Evolutionary conservation across 2,888 invertebrate genomes (phyloP).

Genomic region (Mesopsocus fuscifrons): DNA sequence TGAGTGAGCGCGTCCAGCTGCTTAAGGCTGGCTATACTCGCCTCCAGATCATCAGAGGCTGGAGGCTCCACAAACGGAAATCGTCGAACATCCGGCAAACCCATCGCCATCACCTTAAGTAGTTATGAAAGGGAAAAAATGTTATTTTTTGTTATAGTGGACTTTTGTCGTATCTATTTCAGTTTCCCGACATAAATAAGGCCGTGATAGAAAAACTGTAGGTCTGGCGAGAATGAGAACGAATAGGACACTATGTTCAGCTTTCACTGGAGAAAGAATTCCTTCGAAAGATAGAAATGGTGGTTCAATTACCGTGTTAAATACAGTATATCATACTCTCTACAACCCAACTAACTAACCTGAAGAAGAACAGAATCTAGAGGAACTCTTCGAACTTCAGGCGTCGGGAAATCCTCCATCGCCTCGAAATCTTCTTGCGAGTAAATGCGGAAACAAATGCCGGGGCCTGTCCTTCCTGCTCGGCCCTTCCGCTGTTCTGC

Average conservation of each 20-base stretch:
- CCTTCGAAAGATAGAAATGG: too few species aligned
- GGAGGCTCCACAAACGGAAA: slow-evolving; percentile 97
- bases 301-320: too few species aligned
- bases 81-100: slow-evolving; percentile 69
- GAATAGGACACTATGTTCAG: too few species aligned
- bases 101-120: slow-evolving; percentile 84
- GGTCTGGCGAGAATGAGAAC: too few species aligned
- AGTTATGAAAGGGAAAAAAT: too few species aligned
- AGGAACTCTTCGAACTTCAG: slow-evolving; percentile 87
- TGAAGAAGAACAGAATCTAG: slow-evolving; percentile 77
- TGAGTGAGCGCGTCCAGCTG: slow-evolving; percentile 65
- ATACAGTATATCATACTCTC: too few species aligned
- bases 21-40: slow-evolving; percentile 66
- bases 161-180: too few species aligned
- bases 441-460: slow-evolving; percentile 81
- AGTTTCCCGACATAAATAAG: too few species aligned
- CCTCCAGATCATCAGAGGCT: slow-evolving; percentile 60
- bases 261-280: too few species aligned
- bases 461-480: slow-evolving; percentile 62
- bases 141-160: too few species aligned
- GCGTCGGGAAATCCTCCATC: slow-evolving; percentile 70
- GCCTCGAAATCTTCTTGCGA: slow-evolving; percentile 61
- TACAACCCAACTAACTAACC: too few species aligned
- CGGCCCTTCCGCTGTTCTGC: slow-evolving; percentile 94
- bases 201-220: too few species aligned